Percentiles rank a stretch among this genome's conserved stretches.
phyloP scores from a whole-genome alignment of 2,113 vertebrate genomes.

The Pelodiscus sinensis region DNA sequence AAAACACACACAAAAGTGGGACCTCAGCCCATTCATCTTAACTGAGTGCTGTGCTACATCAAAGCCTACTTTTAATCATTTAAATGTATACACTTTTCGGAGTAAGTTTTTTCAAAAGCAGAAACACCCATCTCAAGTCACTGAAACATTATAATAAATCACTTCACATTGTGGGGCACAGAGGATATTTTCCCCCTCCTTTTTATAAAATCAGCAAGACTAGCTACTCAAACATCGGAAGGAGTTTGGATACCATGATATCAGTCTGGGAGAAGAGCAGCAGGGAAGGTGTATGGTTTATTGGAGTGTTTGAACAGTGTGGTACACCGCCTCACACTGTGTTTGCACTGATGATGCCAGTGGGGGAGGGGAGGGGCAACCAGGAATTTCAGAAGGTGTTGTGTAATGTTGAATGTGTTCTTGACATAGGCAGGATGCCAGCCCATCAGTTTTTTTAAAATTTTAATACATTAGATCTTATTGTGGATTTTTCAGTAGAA shows the following conservation, averaged over 20 bases:
- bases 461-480: background rate
- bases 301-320: background rate
- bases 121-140: background rate
- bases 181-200: background rate
- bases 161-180: background rate
- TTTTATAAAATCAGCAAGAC: background rate
- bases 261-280: background rate
- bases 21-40: constrained; percentile 64
- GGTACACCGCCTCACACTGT: background rate
- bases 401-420: background rate
- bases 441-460: background rate
- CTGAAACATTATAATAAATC: background rate
- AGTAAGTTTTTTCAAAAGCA: background rate
- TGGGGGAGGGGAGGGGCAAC: background rate
- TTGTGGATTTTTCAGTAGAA: background rate
- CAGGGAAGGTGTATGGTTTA: background rate
- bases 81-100: constrained; percentile 20
- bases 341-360: background rate
- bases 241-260: background rate
- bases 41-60: constrained; percentile 44
- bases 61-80: constrained; percentile 50
- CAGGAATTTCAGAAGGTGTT: background rate
- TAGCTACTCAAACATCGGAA: background rate
- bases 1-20: constrained; percentile 62
- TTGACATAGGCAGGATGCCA: background rate